Evolutionary conservation across 2,888 invertebrate genomes (phyloP), one percentile per base, ranked within the genome.

Genomic region (Argyresthia albistria): DNA sequence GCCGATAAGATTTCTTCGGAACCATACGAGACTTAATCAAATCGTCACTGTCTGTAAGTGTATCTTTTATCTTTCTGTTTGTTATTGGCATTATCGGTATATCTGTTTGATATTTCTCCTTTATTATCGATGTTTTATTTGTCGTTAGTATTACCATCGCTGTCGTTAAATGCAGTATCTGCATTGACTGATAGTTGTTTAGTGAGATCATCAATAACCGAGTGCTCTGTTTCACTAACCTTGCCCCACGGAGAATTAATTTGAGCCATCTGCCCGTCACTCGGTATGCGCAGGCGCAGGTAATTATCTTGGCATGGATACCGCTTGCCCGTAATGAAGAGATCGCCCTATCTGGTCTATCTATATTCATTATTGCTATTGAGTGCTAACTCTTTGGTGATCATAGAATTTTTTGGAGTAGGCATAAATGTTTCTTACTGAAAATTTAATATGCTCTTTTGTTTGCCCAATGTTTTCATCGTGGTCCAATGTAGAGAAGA

Each of bases 281-380:
- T 60, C 58, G 64, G 60, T 35, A 53, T 59, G 62, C 65, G 66
- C 66, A 62, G 61, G 70, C 60, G 58, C 54, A 62, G 57, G 70
- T 76, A 79, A 80, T 81, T 80, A 80, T 75, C 71, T 67, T 59
- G 60, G 71, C 73, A 71, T 71, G 73, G 71, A 75, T 77, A 68
- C 66, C 67, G 65, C 63, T 65, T 67, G 70, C 68, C 57, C 63
- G 56, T 80, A 80, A 81, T 80, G 78, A 80, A 81, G 75, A 79
- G 46, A 53, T 43, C 48, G 45, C 37, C 14, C 42, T 35, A 43
- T 43, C 45, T 45, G 45, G 37, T 11, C 35, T 48, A 36, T 48
- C 11, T 35, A 11, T 48, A 36, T 48, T 48, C 9, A 45, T 45
- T 15, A 9, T 45, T 14, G 2, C 12, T 45, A 45, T 45, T 45